Evolutionary conservation across 2,797 vertebrate species (phyloP), one percentile per base, ranked within the genome.

Genomic region (Tamandua tetradactyla): DNA sequence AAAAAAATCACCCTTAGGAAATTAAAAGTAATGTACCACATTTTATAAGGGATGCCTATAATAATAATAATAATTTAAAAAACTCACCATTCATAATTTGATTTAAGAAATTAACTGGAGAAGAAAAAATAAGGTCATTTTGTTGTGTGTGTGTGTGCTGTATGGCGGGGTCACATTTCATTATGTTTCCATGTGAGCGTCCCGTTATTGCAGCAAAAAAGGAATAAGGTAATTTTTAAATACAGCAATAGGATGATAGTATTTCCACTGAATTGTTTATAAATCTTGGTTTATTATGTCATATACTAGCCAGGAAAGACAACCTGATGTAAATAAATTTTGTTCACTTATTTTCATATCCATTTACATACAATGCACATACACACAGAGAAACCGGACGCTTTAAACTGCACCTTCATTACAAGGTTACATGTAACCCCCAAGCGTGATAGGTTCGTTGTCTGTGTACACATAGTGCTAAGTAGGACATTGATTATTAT

Each of bases 41-140:
- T 89, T 87, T 64, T 81, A 35, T 23, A 87, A 87, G 18, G 57
- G 4, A 90, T 76, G 10, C 7, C 13, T 86, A n/a, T 47, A 74
- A 85, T 55, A 47, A 47, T 59, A 59, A 14, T 87, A 87, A 89
- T 83, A n/a, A n/a, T n/a, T n/a, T n/a, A n/a, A n/a, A n/a, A 80
- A 64, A 22, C 2, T 75, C 5, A 71, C 27, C 30, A 82, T 40
- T 83, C 94, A 15, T 62, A 74, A 80, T 86, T 87, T 93, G 44
- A 75, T 32, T 94, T 95, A 85, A 83, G 47, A 95, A 93, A 87
- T 96, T 81, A 94, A 86, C 20, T 71, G 42, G 47, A 91, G 64
- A 96, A 78, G 9, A 35, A 72, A 90, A 91, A 83, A 72, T 87
- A 93, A 83, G 22, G 7, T 76, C 57, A 88, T 74, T 76, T 87